phyloP scores from a whole-genome alignment of 2,888 invertebrate species.

The Lissonota sp. region DNA sequence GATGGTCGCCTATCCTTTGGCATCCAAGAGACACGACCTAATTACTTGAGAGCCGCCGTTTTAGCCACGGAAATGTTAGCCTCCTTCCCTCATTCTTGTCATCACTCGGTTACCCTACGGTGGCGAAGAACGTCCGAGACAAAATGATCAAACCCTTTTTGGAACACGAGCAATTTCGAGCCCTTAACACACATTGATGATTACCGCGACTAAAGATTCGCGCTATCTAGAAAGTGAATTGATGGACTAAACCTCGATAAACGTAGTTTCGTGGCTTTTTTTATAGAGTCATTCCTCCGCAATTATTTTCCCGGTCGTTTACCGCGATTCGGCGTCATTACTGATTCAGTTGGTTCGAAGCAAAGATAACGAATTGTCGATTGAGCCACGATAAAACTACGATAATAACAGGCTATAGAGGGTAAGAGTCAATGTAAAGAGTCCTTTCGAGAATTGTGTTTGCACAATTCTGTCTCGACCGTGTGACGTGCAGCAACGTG shows the following conservation, averaged over 20 bases:
- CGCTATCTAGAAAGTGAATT: too few relatives aligned
- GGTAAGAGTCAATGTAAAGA: too few relatives aligned
- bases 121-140: not conserved
- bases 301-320: too few relatives aligned
- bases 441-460: not conserved
- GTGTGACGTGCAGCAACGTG: slow-evolving; percentile 5
- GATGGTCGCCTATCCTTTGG: slow-evolving; percentile 47
- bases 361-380: too few relatives aligned
- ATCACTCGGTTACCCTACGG: not conserved
- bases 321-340: too few relatives aligned
- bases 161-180: slow-evolving; percentile 1
- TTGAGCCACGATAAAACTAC: too few relatives aligned
- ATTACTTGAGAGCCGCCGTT: slow-evolving; percentile 74
- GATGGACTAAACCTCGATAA: too few relatives aligned
- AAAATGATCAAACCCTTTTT: not conserved
- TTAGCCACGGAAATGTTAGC: slow-evolving; percentile 2
- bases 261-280: too few relatives aligned
- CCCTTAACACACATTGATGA: not conserved
- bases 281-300: too few relatives aligned
- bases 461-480: slow-evolving; percentile 4
- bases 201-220: not conserved
- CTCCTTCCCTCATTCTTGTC: slow-evolving; percentile 14
- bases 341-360: too few relatives aligned
- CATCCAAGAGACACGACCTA: slow-evolving; percentile 71
- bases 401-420: too few relatives aligned